Percentiles rank a stretch among this genome's conserved stretches.
Conservation (phyloP, 2,113 vertebrate genomes). For the Tragelaphus imberbis region DNA sequence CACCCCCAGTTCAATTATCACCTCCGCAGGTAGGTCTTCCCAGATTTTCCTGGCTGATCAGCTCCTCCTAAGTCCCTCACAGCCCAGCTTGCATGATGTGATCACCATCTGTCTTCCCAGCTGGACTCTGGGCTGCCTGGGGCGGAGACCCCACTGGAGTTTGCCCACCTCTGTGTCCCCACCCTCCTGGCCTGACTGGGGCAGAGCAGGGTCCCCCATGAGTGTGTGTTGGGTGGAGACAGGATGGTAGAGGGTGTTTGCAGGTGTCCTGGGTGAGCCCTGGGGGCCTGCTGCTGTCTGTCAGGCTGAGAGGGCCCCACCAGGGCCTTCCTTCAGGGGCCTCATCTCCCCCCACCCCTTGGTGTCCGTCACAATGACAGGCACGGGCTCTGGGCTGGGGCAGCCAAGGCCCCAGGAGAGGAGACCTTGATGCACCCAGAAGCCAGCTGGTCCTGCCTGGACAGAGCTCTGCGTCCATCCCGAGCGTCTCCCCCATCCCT, state of each 20-base stretch:
- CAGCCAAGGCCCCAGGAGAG: not conserved
- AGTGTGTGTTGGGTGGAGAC: not conserved
- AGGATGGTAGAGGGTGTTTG: accelerated
- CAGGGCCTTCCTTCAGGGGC: not conserved
- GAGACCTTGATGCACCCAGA: not conserved
- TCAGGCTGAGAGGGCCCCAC: accelerated
- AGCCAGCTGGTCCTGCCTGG: not conserved
- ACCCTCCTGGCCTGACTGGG: not conserved
- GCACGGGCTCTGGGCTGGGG: no score
- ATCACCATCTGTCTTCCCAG: not conserved
- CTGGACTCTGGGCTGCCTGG: not conserved
- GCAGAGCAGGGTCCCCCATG: accelerated
- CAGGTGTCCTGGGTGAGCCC: not conserved
- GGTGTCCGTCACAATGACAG: accelerated
- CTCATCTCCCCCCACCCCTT: not conserved
- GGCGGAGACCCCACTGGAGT: not conserved
- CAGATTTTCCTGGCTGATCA: not conserved
- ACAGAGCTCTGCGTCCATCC: accelerated
- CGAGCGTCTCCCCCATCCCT: accelerated
- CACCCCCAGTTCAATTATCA: not conserved
- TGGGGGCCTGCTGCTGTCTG: no score
- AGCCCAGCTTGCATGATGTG: not conserved
- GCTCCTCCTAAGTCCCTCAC: not conserved
- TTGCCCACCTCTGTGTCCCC: not conserved
- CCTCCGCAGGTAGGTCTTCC: not conserved